Evolutionary conservation across 2,888 invertebrate genomes (phyloP).

Genomic region (Erebia palarica): DNA sequence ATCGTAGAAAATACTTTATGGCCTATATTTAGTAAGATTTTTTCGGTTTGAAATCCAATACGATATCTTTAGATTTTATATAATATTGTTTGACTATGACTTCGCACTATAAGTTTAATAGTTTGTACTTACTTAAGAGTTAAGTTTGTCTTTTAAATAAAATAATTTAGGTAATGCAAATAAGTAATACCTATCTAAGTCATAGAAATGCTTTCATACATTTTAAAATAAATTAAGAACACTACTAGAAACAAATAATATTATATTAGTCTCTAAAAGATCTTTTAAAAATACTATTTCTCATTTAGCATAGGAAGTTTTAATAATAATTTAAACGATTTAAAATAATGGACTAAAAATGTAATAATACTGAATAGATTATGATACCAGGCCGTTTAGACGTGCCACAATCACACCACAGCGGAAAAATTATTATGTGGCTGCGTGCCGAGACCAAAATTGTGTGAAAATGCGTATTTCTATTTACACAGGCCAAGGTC

Average conservation of each 20-base stretch:
- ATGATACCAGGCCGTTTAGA: constrained; percentile 33
- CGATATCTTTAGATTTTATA: constrained; percentile 14
- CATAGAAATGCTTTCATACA: not conserved
- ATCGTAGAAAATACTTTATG: constrained; percentile 11
- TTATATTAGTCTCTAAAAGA: constrained; percentile 8
- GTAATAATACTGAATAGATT: constrained; percentile 62
- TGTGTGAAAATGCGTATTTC: no score
- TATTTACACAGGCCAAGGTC: no score
- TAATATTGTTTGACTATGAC: not conserved
- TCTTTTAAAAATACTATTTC: constrained; percentile 62
- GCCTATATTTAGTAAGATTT: constrained; percentile 2
- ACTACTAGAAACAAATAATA: not conserved
- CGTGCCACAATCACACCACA: no score
- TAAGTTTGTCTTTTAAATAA: constrained; percentile 6
- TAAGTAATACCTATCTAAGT: not conserved
- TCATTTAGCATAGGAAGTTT: constrained; percentile 50
- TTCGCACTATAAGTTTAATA: constrained; percentile 12
- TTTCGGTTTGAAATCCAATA: not conserved
- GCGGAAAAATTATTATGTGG: no score
- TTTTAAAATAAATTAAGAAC: constrained; percentile 1
- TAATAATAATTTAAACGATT: not conserved
- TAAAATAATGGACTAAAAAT: constrained; percentile 1
- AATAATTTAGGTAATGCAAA: constrained; percentile 6
- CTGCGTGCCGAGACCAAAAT: no score
- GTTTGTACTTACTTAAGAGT: constrained; percentile 15